Conservation (phyloP, 2,888 invertebrate species). For the Melipona beecheii region DNA sequence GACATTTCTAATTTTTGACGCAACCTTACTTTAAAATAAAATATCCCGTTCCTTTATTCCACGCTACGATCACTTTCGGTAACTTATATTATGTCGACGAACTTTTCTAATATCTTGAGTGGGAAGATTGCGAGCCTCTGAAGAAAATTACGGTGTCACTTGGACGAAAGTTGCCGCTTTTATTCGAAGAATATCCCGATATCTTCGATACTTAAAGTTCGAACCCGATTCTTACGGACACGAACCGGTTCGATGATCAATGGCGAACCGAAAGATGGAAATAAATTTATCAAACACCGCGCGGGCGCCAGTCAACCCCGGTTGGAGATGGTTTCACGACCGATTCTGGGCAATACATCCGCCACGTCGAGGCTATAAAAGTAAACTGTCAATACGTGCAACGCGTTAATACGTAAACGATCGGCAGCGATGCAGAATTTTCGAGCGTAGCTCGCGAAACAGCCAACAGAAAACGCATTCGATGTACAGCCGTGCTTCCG, state of each 20-base stretch:
- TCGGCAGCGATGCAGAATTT: background rate
- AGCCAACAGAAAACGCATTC: background rate
- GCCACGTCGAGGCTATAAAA: slow-evolving; percentile 9
- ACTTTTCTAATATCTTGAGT: slow-evolving; percentile 21
- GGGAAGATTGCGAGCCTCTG: background rate
- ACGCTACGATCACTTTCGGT: background rate
- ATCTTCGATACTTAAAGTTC: background rate
- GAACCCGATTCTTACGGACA: too few relatives aligned
- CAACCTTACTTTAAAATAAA: background rate
- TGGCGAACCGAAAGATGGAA: background rate
- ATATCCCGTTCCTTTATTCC: background rate
- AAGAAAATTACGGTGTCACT: background rate
- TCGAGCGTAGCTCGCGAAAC: background rate
- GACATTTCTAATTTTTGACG: background rate
- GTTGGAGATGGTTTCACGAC: background rate
- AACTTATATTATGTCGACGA: slow-evolving; percentile 3
- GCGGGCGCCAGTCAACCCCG: background rate
- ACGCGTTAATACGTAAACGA: slow-evolving; percentile 30
- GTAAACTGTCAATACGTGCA: background rate
- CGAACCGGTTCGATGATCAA: background rate
- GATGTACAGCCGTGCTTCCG: slow-evolving; percentile 1
- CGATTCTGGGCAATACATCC: background rate
- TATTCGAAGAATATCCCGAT: background rate
- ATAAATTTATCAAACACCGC: slow-evolving; percentile 3
- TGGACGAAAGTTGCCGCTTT: background rate